Evolutionary conservation across 1,140 invertebrate species (phyloP).

Genomic region (Gonioctena quinquepunctata): DNA sequence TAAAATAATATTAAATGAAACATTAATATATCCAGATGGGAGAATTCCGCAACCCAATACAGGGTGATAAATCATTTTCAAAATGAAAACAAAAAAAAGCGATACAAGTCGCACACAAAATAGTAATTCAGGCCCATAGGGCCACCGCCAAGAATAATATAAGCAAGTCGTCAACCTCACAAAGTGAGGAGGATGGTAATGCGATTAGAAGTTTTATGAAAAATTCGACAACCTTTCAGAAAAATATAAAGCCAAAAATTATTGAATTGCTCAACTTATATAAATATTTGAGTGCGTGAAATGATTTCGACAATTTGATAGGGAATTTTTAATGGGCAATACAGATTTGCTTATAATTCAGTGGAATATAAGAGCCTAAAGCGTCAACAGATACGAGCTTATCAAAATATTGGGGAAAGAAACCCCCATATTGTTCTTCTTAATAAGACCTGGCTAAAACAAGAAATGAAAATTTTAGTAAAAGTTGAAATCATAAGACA

Average conservation of each 20-base stretch:
- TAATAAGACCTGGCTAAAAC: constrained; percentile 26
- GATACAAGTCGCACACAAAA: not conserved
- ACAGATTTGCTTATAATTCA: constrained; percentile 7
- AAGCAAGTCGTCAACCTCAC: not conserved
- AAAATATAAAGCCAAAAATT: not conserved
- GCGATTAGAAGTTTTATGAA: not conserved
- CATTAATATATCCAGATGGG: not conserved
- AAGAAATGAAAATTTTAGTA: constrained; percentile 13
- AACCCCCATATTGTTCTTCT: constrained; percentile 18
- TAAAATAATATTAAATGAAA: not conserved
- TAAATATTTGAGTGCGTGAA: not conserved
- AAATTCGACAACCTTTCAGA: not conserved
- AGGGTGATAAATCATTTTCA: not conserved
- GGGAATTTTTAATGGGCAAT: not conserved
- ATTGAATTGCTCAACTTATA: not conserved
- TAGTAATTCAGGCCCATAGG: not conserved
- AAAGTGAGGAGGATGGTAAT: not conserved
- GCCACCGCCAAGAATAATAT: too few relatives aligned
- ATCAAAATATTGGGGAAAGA: constrained; percentile 4
- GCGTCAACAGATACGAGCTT: constrained; percentile 10
- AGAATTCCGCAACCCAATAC: not conserved
- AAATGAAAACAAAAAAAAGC: not conserved
- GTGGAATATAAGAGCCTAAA: constrained; percentile 8
- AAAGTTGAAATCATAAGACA: constrained; percentile 14
- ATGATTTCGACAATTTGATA: not conserved